These are phyloP conservation scores for Acrobasis consociella DNA, from an alignment of 2,888 invertebrate genomes.

Conservation along the genomic window DNA sequence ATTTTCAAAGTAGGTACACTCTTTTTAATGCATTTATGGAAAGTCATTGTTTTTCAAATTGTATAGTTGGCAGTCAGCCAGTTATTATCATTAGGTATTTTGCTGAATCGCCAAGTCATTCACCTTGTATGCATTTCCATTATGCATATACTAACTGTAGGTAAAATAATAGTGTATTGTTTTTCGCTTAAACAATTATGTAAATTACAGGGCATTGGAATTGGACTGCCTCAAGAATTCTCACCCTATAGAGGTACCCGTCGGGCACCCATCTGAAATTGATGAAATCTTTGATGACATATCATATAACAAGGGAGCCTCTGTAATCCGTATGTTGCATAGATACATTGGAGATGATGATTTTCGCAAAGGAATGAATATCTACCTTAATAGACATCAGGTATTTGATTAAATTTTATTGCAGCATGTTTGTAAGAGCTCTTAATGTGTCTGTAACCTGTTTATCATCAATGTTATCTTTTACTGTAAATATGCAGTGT, in stretches of 20 bases:
- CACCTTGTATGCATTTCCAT: neutral
- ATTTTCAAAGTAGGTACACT: neutral
- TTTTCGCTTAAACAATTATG: slow-evolving; percentile 8
- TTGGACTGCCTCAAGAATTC: slow-evolving; percentile 95
- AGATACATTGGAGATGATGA: slow-evolving; percentile 96
- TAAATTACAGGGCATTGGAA: slow-evolving; percentile 86
- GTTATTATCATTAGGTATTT: neutral
- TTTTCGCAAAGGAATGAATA: slow-evolving; percentile 95
- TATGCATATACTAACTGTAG: neutral
- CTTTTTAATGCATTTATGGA: neutral
- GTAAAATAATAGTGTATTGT: neutral
- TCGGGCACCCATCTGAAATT: slow-evolving; percentile 96
- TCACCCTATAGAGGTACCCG: slow-evolving; percentile 98
- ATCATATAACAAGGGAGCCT: slow-evolving; percentile 97
- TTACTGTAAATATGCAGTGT: neutral
- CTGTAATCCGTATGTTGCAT: slow-evolving; percentile 97
- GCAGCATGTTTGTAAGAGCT: neutral
- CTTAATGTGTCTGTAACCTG: neutral
- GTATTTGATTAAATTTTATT: slow-evolving; percentile 41
- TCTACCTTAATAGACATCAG: slow-evolving; percentile 93
- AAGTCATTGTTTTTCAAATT: neutral
- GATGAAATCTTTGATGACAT: slow-evolving; percentile 99
- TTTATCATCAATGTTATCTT: slow-evolving; percentile 9
- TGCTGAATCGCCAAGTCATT: slow-evolving; percentile 23
- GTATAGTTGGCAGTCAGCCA: neutral